Percentiles rank a stretch among this genome's conserved stretches.
These are phyloP conservation scores for Sympetrum striolatum DNA, from an alignment of 2,888 invertebrate genomes.

Conservation along the genomic window DNA sequence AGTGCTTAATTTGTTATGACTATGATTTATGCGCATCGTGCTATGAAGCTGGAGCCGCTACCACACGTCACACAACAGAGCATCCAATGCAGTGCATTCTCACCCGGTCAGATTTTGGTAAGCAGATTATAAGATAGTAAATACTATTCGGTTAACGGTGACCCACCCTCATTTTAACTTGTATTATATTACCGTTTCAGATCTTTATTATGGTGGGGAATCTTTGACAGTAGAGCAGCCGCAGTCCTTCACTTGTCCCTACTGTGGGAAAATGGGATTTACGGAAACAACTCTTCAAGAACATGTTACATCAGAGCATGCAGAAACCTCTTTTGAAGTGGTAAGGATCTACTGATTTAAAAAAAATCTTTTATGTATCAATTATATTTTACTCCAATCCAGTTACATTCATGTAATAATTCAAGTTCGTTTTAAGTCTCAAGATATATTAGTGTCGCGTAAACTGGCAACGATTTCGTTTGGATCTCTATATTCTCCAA, in stretches of 20 bases:
- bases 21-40: conserved; percentile 98
- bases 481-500: too few relatives aligned
- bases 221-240: conserved; percentile 89
- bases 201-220: conserved; percentile 96
- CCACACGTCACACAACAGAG: conserved; percentile 91
- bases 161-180: background rate
- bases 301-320: conserved; percentile 89
- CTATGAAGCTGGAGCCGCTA: conserved; percentile 90
- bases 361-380: too few relatives aligned
- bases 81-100: conserved; percentile 99
- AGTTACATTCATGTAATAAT: too few relatives aligned
- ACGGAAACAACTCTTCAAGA: conserved; percentile 91
- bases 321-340: conserved; percentile 90
- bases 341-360: conserved; percentile 59
- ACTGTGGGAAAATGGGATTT: conserved; percentile 96
- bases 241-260: conserved; percentile 97
- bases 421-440: too few relatives aligned
- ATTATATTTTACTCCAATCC: too few relatives aligned
- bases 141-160: conserved; percentile 54
- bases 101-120: conserved; percentile 95
- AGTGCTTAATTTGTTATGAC: conserved; percentile 98
- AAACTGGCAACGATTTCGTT: too few relatives aligned
- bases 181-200: conserved; percentile 62
- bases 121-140: conserved; percentile 54
- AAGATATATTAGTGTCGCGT: too few relatives aligned